Evolutionary conservation across 2,797 vertebrate genomes (phyloP), one percentile per base, ranked within the genome.

Genomic region (Gobio occitaniae): DNA sequence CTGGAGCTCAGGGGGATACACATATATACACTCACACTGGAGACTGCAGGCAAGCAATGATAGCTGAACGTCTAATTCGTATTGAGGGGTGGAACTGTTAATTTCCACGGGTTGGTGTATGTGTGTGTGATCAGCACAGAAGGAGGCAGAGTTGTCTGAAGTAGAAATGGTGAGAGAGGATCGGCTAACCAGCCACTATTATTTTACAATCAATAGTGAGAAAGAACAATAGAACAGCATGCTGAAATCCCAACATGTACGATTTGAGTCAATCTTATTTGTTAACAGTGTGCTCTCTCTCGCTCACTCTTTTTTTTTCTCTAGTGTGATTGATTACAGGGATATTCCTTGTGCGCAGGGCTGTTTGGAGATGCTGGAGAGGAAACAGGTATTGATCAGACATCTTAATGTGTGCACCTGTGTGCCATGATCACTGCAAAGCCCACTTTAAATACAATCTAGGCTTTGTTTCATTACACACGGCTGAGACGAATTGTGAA

Each of bases 121-220:
- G 65, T 41, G 8, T 79, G 75, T 63, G 16, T 66, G 54, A 52
- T 78, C 47, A 66, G 88, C 61, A 56, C 48, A 69, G 61, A 61
- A 54, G 12, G 61, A 76, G 61, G 70, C 25, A 78, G 32, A 6
- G 52, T 21, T 69, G 63, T 75, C 70, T 85, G 69, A 80, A 47
- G 69, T 21, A 68, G n/a, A 76, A 86, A 82, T 15, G 52, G 38
- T 61, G 87, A 90, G 87, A 44, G 85, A 84, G 71, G 83, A 89
- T 80, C 71, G n/a, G 59, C 74, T 78, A 66, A 83, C 65, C 66
- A 84, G 48, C 75, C 63, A 69, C 87, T 77, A 90, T 90, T 90
- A 88, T 89, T 88, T 91, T 72, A 84, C 61, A 83, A 92, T 91
- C 89, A 90, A 90, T 91, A 90, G 25, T 76, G 41, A 80, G 75